Evolutionary conservation across 2,797 vertebrate species (phyloP), one percentile per base, ranked within the genome.

Genomic region (Glyptemys insculpta): DNA sequence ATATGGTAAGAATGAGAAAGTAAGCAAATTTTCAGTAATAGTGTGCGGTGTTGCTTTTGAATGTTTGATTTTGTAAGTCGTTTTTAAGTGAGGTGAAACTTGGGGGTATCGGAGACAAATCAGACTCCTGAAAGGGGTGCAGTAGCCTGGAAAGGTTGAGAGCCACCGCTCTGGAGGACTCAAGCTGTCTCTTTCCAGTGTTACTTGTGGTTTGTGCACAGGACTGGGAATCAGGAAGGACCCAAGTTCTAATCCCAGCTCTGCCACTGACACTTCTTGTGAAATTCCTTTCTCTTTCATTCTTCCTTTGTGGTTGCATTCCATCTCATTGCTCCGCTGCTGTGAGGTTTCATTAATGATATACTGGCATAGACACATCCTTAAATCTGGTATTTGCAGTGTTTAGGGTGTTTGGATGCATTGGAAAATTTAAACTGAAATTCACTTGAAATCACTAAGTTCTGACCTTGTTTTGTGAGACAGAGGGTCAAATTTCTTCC

Each of bases 231-330:
- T 41, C 9, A 4, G 5, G 65, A 72, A 11, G n/a, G 34, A 41
- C n/a, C 18, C 37, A 41, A 68, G 18, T 72, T 37, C 37, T 72
- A 72, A 41, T 37, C 16, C n/a, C n/a, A 72, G n/a, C 65, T 41
- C 9, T 72, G 18, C n/a, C 8, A 34, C 65, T 3, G 3, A 8
- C 31, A 16, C 31, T 11, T n/a, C 9, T 41, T 72, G 65, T 12
- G 21, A 19, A n/a, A 18, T 41, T 79, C 88, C 79, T 3, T 5
- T 23, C 14, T 3, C 27, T 54, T 29, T 49, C 29, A 8, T 23
- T 44, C 74, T 59, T 83, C 83, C 86, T 83, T 56, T 8, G 72
- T 76, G 23, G 96, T 93, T 96, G 89, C 86, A 78, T 93, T 94
- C 34, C 85, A 34, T 34, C 25, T 57, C 11, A 12, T 29, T 53